Conservation (phyloP, 2,797 vertebrate species). For the Triplophysa yarkandensis region DNA sequence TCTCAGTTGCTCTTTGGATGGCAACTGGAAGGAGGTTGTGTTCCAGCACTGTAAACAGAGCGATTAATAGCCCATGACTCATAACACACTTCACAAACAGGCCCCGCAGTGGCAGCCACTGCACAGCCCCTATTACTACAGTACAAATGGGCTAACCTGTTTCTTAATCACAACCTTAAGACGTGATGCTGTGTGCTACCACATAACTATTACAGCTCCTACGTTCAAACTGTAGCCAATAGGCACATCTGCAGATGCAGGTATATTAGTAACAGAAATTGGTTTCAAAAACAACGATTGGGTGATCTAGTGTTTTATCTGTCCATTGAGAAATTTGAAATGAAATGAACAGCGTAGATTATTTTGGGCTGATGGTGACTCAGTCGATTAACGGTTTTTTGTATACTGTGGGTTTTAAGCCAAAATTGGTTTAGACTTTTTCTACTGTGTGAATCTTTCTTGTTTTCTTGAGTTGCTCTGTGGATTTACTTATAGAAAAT, state of each 20-base stretch:
- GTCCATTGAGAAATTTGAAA: constrained; percentile 15
- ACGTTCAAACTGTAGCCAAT: not conserved
- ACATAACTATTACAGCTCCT: not conserved
- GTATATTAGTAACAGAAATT: not conserved
- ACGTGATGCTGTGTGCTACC: not conserved
- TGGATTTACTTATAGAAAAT: not conserved
- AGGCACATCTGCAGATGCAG: not conserved
- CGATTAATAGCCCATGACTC: constrained; percentile 79
- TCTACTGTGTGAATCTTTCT: not conserved
- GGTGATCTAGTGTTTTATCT: constrained; percentile 21
- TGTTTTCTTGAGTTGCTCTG: not conserved
- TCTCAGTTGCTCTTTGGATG: constrained; percentile 68
- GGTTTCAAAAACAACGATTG: constrained; percentile 1
- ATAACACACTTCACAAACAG: constrained; percentile 73
- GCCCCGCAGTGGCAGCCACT: constrained; percentile 62
- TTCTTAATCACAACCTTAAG: constrained; percentile 56
- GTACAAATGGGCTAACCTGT: constrained; percentile 56
- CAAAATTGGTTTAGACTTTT: not conserved
- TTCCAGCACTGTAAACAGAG: constrained; percentile 78
- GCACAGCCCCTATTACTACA: constrained; percentile 57
- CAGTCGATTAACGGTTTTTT: not conserved
- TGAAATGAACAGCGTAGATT: not conserved
- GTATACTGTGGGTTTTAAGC: too few relatives aligned
- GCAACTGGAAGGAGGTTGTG: constrained; percentile 68
- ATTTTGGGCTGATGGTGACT: not conserved